Conservation (phyloP, 2,888 invertebrate species). For the Plagodis pulveraria region DNA sequence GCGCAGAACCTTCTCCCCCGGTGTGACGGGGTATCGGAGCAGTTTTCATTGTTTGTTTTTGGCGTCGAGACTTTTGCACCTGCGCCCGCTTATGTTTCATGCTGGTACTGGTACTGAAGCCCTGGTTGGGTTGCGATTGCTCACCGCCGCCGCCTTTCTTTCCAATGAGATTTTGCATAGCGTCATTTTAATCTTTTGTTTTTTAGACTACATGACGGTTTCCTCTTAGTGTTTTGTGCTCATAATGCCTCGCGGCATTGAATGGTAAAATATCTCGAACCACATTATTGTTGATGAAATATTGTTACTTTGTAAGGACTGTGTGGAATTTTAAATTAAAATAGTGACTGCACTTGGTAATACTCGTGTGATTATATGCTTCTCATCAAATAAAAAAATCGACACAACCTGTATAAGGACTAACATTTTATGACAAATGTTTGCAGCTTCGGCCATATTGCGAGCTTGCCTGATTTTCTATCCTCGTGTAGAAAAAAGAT, state of each 20-base stretch:
- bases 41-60: conserved; percentile 75
- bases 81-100: conserved; percentile 68
- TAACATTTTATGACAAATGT: too few relatives aligned
- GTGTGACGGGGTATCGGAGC: conserved; percentile 46
- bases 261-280: too few relatives aligned
- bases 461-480: too few relatives aligned
- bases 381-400: too few relatives aligned
- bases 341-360: too few relatives aligned
- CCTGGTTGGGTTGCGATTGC: conserved; percentile 29
- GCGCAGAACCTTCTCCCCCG: conserved; percentile 54
- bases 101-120: conserved; percentile 41
- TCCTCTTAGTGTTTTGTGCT: conserved; percentile 47
- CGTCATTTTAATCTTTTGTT: conserved; percentile 51
- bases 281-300: too few relatives aligned
- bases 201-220: conserved; percentile 46
- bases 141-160: conserved; percentile 41
- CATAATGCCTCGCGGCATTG: conserved; percentile 9
- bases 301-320: too few relatives aligned
- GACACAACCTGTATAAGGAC: too few relatives aligned
- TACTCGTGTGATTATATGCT: too few relatives aligned
- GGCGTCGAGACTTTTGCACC: conserved; percentile 72
- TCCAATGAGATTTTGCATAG: conserved; percentile 63
- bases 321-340: too few relatives aligned
- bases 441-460: too few relatives aligned
- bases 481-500: too few relatives aligned